These are phyloP conservation scores for Chloromyia formosa DNA, from an alignment of 2,888 invertebrate species.

Conservation along the genomic window DNA sequence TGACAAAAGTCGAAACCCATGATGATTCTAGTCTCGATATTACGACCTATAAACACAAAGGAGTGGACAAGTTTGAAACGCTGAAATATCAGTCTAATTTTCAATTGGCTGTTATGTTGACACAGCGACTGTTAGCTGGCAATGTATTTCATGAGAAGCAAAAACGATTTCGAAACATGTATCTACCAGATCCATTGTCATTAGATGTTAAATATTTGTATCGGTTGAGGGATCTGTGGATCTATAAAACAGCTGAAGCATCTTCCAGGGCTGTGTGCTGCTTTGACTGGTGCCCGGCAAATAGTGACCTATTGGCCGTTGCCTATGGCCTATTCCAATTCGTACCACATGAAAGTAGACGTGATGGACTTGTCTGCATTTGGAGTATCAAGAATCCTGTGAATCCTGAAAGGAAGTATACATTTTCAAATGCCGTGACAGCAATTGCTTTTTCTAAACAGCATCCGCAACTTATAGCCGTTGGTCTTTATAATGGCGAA, in stretches of 20 bases:
- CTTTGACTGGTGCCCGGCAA: slow-evolving; percentile 74
- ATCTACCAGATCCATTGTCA: slow-evolving; percentile 70
- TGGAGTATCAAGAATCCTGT: slow-evolving; percentile 86
- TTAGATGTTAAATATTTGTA: slow-evolving; percentile 74
- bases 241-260: slow-evolving; percentile 67
- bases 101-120: slow-evolving; percentile 71
- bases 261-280: slow-evolving; percentile 69
- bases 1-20: slow-evolving; percentile 57
- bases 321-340: slow-evolving; percentile 76
- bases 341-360: slow-evolving; percentile 62
- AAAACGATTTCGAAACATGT: slow-evolving; percentile 75
- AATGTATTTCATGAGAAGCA: slow-evolving; percentile 74
- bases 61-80: slow-evolving; percentile 56
- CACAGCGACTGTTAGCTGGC: slow-evolving; percentile 77
- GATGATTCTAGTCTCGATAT: slow-evolving; percentile 65
- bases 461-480: slow-evolving; percentile 76
- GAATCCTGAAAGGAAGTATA: slow-evolving; percentile 76
- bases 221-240: slow-evolving; percentile 74
- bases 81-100: slow-evolving; percentile 63
- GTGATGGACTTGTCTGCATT: slow-evolving; percentile 73
- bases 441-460: slow-evolving; percentile 74
- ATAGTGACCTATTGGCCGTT: slow-evolving; percentile 77
- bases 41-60: slow-evolving; percentile 58
- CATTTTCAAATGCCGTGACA: slow-evolving; percentile 72
- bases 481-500: slow-evolving; percentile 79